A percentile compares a stretch with the other conserved stretches of the same genome.
Evolutionary conservation across 64 coral and sea anemone species (phyloP).

Genomic region (Pocillopora verrucosa): DNA sequence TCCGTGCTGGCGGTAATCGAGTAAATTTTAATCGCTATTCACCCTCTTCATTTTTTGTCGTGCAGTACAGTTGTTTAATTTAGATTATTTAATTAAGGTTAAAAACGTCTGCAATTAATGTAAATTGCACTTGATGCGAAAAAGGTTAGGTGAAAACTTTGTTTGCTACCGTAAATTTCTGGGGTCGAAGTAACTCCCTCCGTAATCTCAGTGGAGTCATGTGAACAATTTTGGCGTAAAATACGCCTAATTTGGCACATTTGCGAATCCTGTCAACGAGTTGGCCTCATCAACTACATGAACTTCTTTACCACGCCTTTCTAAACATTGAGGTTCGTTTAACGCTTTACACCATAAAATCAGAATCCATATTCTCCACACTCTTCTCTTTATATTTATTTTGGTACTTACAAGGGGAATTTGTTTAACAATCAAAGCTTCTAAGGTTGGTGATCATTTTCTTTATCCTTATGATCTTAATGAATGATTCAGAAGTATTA

Average conservation of each 20-base stretch:
- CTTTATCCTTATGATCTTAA: too few relatives aligned
- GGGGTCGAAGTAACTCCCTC: conserved; percentile 50
- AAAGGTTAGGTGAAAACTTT: conserved; percentile 50
- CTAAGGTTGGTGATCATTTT: too few relatives aligned
- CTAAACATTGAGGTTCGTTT: too few relatives aligned
- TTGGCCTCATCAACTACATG: too few relatives aligned
- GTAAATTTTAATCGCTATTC: conserved; percentile 55
- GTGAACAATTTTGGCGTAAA: conserved; percentile 57
- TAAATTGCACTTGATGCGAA: conserved; percentile 50
- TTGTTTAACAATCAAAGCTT: too few relatives aligned
- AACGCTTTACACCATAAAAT: too few relatives aligned
- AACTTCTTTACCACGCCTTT: too few relatives aligned
- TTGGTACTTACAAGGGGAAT: too few relatives aligned
- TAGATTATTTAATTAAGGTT: conserved; percentile 58
- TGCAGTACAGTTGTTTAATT: conserved; percentile 56
- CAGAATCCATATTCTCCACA: too few relatives aligned
- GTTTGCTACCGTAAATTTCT: conserved; percentile 58
- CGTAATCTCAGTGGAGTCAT: conserved; percentile 52
- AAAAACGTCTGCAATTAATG: conserved; percentile 47
- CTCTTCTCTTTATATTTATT: too few relatives aligned
- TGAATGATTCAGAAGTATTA: too few relatives aligned
- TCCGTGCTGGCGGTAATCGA: conserved; percentile 51
- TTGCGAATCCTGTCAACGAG: conserved; percentile 9
- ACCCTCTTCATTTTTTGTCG: conserved; percentile 57
- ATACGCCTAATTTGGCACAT: conserved; percentile 42